Conservation (phyloP, 2,797 vertebrate genomes). For the Epinephelus coioides region DNA sequence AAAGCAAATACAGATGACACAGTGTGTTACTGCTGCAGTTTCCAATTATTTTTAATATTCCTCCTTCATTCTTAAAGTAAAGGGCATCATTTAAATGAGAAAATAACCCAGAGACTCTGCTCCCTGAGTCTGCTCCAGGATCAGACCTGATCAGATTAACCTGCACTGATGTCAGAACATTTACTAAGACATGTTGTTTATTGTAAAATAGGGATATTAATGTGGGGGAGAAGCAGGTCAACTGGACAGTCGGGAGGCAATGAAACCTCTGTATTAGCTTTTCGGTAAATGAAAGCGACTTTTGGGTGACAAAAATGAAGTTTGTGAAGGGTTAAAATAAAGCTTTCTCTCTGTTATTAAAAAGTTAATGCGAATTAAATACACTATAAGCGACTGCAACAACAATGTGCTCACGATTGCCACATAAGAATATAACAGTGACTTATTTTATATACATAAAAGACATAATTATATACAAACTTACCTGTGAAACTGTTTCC, state of each 20-base stretch:
- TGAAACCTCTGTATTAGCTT: neutral
- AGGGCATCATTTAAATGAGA: neutral
- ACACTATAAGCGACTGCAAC: neutral
- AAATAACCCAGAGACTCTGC: neutral
- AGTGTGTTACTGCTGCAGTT: slow-evolving; percentile 7
- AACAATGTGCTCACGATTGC: no score
- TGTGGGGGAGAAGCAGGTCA: slow-evolving; percentile 18
- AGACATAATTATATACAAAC: neutral
- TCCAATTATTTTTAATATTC: neutral
- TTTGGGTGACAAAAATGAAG: neutral
- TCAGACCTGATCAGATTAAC: slow-evolving; percentile 3
- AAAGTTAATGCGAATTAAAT: neutral
- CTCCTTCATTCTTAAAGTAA: neutral
- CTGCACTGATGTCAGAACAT: neutral
- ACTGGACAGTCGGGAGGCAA: neutral
- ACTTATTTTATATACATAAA: neutral
- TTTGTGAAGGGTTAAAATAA: neutral
- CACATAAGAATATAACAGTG: no score
- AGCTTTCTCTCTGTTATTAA: neutral
- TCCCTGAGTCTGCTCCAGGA: neutral
- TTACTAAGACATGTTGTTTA: neutral
- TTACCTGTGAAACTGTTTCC: slow-evolving; percentile 49
- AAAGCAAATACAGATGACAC: slow-evolving; percentile 27
- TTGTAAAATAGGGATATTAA: slow-evolving; percentile 16
- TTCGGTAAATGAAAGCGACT: slow-evolving; percentile 1